Evolutionary conservation across 2,797 vertebrate species (phyloP).

Genomic region (Pseudochromis fuscus): DNA sequence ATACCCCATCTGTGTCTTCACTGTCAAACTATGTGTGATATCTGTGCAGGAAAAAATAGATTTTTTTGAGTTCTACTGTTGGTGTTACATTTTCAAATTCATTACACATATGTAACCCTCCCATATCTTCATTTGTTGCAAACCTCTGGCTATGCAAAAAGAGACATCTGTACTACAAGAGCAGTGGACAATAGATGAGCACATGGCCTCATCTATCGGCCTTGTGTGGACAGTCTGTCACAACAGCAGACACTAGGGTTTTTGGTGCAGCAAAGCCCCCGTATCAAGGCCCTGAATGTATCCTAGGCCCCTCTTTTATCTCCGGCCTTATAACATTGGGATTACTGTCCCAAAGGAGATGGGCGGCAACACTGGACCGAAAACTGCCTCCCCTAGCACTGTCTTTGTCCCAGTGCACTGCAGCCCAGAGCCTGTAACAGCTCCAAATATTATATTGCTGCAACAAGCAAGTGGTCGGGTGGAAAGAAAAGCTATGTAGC

Average conservation of each 20-base stretch:
- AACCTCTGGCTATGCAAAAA: slow-evolving; percentile 30
- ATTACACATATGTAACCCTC: not conserved
- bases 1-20: not conserved
- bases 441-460: slow-evolving; percentile 56
- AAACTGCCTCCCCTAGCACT: slow-evolving; percentile 79
- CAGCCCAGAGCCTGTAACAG: slow-evolving; percentile 42
- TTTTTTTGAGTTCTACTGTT: not conserved
- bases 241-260: slow-evolving; percentile 68
- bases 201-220: slow-evolving; percentile 51
- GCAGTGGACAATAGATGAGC: slow-evolving; percentile 56
- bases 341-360: slow-evolving; percentile 80
- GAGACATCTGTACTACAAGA: slow-evolving; percentile 15
- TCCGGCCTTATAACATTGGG: slow-evolving; percentile 70
- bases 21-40: not conserved
- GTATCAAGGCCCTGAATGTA: slow-evolving; percentile 77
- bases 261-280: slow-evolving; percentile 76
- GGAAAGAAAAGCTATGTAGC: not conserved
- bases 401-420: slow-evolving; percentile 73
- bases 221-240: slow-evolving; percentile 58
- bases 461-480: slow-evolving; percentile 17
- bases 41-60: not conserved
- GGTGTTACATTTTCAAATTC: too few species aligned
- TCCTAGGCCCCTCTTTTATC: slow-evolving; percentile 79
- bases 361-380: slow-evolving; percentile 53
- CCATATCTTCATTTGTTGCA: slow-evolving; percentile 14